Percentiles rank a stretch among this genome's conserved stretches.
Evolutionary conservation across 2,113 vertebrate species (phyloP).

Genomic region (Onychostoma macrolepis): DNA sequence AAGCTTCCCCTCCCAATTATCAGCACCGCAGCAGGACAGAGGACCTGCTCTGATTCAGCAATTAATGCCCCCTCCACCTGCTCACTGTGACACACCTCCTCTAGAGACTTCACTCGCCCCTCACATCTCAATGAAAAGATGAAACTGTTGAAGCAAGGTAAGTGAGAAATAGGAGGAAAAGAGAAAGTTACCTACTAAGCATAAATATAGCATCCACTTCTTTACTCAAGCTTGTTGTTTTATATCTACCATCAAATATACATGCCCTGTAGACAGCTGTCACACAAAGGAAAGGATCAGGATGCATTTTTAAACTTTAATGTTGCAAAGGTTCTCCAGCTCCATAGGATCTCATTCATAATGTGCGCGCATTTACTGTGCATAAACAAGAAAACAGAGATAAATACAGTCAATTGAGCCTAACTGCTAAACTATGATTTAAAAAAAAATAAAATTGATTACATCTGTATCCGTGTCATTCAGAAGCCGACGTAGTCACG

Average conservation of each 20-base stretch:
- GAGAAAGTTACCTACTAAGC: not conserved
- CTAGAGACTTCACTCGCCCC: slow-evolving; percentile 33
- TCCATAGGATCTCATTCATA: not conserved
- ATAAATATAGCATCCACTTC: slow-evolving; percentile 13
- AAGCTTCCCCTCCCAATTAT: slow-evolving; percentile 67
- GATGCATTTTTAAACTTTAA: not conserved
- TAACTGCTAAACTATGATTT: no score
- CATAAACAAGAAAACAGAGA: no score
- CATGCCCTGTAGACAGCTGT: not conserved
- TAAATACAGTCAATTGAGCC: no score
- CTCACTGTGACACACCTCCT: slow-evolving; percentile 53
- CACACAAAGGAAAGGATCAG: not conserved
- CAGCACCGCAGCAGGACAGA: slow-evolving; percentile 60
- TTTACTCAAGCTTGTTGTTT: not conserved
- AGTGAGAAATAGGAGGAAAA: not conserved
- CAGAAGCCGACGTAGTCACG: no score
- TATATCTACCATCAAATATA: not conserved
- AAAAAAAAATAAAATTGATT: no score
- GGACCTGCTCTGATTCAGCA: slow-evolving; percentile 66
- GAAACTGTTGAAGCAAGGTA: slow-evolving; percentile 35
- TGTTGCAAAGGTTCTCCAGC: not conserved
- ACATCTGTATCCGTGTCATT: no score
- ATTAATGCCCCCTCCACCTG: slow-evolving; percentile 63
- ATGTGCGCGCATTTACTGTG: not conserved
- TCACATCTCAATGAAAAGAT: not conserved